Base-by-base conservation (phyloP, 2,113 vertebrate genomes). In the Dicaeum eximium region DNA sequence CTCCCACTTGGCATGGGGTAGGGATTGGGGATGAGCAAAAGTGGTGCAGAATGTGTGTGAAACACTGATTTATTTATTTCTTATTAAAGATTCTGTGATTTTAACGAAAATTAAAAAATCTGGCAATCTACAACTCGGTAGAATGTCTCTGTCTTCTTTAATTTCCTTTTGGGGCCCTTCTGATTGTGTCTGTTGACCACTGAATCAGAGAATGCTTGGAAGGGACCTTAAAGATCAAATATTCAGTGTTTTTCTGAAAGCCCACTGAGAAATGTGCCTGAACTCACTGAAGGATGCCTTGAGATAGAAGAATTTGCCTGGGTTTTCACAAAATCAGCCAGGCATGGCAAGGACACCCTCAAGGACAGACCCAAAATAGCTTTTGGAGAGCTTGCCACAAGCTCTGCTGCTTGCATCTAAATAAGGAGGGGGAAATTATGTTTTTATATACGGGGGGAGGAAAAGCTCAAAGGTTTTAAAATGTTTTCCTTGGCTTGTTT, bases 281-380 rank as follows among this genome's bases (percentile, higher is more conserved):
- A 81, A 23, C 20, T 53, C 22, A 3, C 13, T 72, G 17, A 62
- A 57, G 2, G 19, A 25, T 47, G 27, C 44, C 51, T 31, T 8
- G 18, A 13, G 19, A 50, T 4, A 19, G 37, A 48, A 54, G 42
- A 33, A 37, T 65, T 74, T 79, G 20, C 14, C 35, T 48, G 47
- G 35, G 3, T 57, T 94, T 84, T 67, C 66, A 71, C 22, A 69
- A 78, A 62, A 44, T 31, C 83, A 80, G 54, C 37, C 62, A 77
- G 44, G n/a, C 33, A 60, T 86, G 57, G 35, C 80, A 90, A 95
- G 72, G 62, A 54, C 53, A n/a, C 22, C 20, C 13, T 30, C 48
- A 79, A 88, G 54, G 88, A n/a, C 66, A 75, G 80, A 74, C 54
- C 64, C 40, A 70, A 77, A 89, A 88, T 84, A 91, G 69, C 82